These are phyloP conservation scores for Alethe castanea DNA, from an alignment of 2,113 vertebrate genomes.

Conservation along the genomic window DNA sequence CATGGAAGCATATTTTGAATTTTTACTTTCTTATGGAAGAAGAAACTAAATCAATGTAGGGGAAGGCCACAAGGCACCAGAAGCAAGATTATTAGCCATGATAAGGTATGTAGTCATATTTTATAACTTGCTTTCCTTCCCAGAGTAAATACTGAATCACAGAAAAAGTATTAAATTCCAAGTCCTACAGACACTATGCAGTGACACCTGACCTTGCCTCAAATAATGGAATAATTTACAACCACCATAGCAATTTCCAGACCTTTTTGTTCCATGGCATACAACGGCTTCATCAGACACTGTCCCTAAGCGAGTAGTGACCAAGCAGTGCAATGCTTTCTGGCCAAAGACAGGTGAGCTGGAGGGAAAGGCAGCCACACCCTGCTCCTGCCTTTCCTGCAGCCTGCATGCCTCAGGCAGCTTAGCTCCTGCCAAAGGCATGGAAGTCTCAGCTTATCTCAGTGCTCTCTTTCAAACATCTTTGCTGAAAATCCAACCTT, in stretches of 20 bases:
- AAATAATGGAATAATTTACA: neutral
- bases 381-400: neutral
- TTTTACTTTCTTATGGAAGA: neutral
- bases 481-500: neutral
- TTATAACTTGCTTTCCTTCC: neutral
- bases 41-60: neutral
- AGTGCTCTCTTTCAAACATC: neutral
- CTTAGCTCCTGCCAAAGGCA: neutral
- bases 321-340: neutral
- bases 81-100: neutral
- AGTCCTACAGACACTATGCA: neutral
- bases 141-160: neutral
- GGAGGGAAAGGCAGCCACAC: neutral
- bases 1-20: neutral
- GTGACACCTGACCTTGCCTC: neutral
- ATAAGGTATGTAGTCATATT: neutral
- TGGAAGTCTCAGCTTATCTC: neutral
- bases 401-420: neutral
- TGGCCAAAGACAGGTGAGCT: neutral
- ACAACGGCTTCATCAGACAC: fast-evolving
- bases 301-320: fast-evolving
- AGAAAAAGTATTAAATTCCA: neutral
- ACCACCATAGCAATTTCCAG: neutral
- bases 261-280: neutral
- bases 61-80: neutral